Base-by-base conservation (phyloP, 2,113 vertebrate species). In the Motacilla tschutschensis region DNA sequence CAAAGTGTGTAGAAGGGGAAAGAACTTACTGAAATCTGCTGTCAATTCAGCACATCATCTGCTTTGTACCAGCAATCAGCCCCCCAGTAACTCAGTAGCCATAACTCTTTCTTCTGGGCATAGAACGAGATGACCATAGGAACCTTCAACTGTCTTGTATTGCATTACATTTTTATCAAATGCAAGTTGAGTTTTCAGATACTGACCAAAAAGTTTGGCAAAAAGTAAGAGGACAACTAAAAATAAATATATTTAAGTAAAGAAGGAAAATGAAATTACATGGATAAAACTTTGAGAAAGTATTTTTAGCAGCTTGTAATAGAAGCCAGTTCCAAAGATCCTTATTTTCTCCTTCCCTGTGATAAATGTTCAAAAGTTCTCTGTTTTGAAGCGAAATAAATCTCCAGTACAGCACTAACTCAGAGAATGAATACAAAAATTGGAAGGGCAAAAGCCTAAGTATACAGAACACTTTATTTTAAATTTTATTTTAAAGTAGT, bases 401-500 rank as follows among this genome's bases (percentile, higher is more conserved):
- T 43, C 10, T 71, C 14, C 17, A 43, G 13, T 40, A 16, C 22
- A 85, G 18, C 22, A 17, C 7, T 54, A 57, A 41, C 4, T 7
- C 6, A 40, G 4, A 53, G 8, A 53, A 69, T 6, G 31, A 50
- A 59, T 10, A n/a, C 12, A 53, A 60, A 21, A 69, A 22, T 4
- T 26, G 2, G 6, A 10, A 69, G 5, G 13, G 9, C 5, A 85
- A 44, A 67, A 29, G 8, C 22, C 10, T 20, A 67, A 31, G 3
- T 17, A 8, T 19, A 53, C 1, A 60, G 5, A 51, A 57, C 0
- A 51, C 1, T 55, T 55, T 7, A 14, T 36, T 51, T 17, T 11
- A 20, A 35, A 40, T 47, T 50, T 19, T 69, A 16, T 48, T 73
- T 79, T 57, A 21, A 50, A 24, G 15, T 46, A 25, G 4, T 55